These are phyloP conservation scores for Anneissia japonica DNA, from an alignment of 35 echinoderm and acorn worm genomes.

Conservation along the genomic window DNA sequence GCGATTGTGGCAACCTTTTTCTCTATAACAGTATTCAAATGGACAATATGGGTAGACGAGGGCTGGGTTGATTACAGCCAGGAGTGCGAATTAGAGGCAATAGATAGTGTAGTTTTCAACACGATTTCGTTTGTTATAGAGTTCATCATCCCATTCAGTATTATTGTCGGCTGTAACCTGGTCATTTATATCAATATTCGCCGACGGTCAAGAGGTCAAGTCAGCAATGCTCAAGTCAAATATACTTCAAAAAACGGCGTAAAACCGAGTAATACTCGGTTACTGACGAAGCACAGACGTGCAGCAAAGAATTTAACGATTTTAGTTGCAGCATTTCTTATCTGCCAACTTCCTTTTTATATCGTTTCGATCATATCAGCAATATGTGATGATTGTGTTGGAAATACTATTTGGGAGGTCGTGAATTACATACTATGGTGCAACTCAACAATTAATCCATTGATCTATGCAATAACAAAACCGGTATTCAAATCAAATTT, in stretches of 20 bases:
- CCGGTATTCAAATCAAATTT: slow-evolving; percentile 18
- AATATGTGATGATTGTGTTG: slow-evolving; percentile 20
- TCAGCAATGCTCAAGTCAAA: background rate
- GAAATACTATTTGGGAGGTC: slow-evolving; percentile 13
- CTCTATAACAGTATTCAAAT: slow-evolving; percentile 12
- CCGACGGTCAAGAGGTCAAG: background rate
- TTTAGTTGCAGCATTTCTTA: slow-evolving; percentile 15
- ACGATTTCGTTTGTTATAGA: slow-evolving; percentile 1
- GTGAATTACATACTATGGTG: slow-evolving; percentile 21
- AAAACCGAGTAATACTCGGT: background rate
- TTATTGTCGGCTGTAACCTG: background rate
- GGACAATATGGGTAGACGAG: background rate
- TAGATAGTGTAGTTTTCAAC: background rate
- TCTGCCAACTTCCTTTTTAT: slow-evolving; percentile 27
- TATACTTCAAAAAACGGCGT: background rate
- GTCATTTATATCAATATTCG: background rate
- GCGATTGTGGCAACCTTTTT: background rate
- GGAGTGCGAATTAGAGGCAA: slow-evolving; percentile 34
- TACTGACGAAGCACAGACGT: slow-evolving; percentile 6
- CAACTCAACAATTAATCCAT: slow-evolving; percentile 24
- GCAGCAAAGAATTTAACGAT: slow-evolving; percentile 23
- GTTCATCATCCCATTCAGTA: slow-evolving; percentile 20
- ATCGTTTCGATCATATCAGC: background rate
- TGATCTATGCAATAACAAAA: slow-evolving; percentile 38
- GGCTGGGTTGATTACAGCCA: slow-evolving; percentile 10